phyloP scores from a whole-genome alignment of 2,797 vertebrate genomes.

The Graptemys geographica region DNA sequence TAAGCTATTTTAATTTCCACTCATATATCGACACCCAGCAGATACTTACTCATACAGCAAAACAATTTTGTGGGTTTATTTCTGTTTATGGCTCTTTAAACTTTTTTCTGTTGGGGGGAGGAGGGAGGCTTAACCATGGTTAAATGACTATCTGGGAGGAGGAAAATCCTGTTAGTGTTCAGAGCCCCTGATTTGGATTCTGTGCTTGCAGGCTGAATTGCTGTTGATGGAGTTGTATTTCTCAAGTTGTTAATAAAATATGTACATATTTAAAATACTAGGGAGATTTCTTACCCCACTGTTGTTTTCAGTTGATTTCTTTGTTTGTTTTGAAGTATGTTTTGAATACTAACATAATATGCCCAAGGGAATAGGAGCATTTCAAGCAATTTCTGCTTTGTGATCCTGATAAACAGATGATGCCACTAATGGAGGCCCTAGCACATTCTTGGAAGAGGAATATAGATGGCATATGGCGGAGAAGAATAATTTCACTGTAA shows the following conservation, averaged over 20 bases:
- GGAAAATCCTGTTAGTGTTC: conserved; percentile 3
- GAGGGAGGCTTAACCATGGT: not conserved
- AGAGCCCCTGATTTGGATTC: not conserved
- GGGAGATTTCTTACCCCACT: not conserved
- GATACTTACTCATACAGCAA: not conserved
- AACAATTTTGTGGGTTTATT: not conserved
- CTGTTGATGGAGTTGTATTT: conserved; percentile 18
- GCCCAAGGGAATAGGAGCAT: conserved; percentile 32
- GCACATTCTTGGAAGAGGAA: conserved; percentile 58
- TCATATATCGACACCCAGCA: not conserved
- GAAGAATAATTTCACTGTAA: conserved; percentile 63
- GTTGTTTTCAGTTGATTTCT: conserved; percentile 27
- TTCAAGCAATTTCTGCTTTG: conserved; percentile 50
- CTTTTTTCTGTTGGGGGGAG: not conserved
- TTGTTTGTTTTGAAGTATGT: conserved; percentile 50
- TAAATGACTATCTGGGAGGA: not conserved
- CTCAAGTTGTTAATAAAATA: conserved; percentile 43
- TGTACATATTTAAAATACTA: conserved; percentile 33
- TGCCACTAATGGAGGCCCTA: conserved; percentile 47
- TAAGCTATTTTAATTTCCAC: not conserved
- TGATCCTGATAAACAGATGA: conserved; percentile 55
- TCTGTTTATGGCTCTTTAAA: conserved; percentile 20
- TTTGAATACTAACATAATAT: conserved; percentile 36
- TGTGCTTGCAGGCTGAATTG: not conserved
- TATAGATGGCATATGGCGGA: conserved; percentile 51